Evolutionary conservation across 2,113 vertebrate species (phyloP).

Genomic region (pig (Sus scrofa)): DNA sequence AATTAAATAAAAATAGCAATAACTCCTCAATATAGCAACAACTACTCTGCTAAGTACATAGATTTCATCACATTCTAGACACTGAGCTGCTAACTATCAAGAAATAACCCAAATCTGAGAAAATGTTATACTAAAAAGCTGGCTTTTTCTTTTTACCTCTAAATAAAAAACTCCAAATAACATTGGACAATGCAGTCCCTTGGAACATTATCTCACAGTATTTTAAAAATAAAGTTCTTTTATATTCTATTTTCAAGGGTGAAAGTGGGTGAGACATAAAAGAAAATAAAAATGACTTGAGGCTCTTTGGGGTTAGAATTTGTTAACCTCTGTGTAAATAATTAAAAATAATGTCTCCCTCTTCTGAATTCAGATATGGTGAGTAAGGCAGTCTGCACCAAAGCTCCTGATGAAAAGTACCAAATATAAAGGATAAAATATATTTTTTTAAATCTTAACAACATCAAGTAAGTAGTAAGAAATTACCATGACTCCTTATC

Average conservation of each 20-base stretch:
- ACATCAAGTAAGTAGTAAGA: not conserved
- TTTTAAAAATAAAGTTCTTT: not conserved
- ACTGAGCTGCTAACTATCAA: not conserved
- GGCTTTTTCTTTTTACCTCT: not conserved
- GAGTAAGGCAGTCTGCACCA: not conserved
- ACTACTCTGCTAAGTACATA: not conserved
- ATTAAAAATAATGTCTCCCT: not conserved
- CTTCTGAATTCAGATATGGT: not conserved
- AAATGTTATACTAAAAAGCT: not conserved
- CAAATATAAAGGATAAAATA: not conserved
- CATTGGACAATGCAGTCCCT: not conserved
- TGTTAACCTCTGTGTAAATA: not conserved
- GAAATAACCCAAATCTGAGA: constrained; percentile 16
- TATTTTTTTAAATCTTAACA: not conserved
- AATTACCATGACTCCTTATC: not conserved
- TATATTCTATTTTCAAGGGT: not conserved
- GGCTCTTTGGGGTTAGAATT: not conserved
- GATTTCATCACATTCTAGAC: constrained; percentile 42
- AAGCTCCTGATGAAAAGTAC: not conserved
- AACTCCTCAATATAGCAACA: constrained; percentile 68
- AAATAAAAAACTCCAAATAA: not conserved
- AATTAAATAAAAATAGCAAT: constrained; percentile 65
- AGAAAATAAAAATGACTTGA: not conserved
- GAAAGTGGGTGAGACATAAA: not conserved
- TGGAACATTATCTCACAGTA: not conserved